A percentile compares a stretch with the other conserved stretches of the same genome.
Evolutionary conservation across 37 sponge, comb jelly and placozoan genomes (phyloP).

Genomic region (Petrosia ficiformis): DNA sequence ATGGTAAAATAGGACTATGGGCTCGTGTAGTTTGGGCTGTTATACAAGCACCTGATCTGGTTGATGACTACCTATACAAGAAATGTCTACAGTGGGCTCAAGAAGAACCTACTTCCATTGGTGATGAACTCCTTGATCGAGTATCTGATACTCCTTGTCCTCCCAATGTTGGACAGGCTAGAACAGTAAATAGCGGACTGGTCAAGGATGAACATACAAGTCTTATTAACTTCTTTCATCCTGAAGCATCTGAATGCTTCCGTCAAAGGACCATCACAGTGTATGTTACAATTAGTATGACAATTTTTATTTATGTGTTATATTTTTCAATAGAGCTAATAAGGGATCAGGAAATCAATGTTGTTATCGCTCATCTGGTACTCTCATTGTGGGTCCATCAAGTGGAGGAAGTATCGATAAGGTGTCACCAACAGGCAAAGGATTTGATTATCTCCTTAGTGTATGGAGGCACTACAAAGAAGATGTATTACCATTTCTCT

Average conservation of each 20-base stretch:
- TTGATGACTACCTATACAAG: no score
- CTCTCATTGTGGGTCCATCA: slow-evolving; percentile 14
- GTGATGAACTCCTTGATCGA: background rate
- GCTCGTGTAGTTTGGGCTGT: background rate
- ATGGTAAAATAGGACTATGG: background rate
- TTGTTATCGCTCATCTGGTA: slow-evolving; percentile 12
- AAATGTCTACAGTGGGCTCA: no score
- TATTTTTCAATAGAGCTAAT: background rate
- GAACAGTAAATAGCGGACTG: slow-evolving; percentile 20
- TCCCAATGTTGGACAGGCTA: slow-evolving; percentile 18
- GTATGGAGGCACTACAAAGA: background rate
- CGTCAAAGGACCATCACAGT: background rate
- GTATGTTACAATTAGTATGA: background rate
- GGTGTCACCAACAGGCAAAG: background rate
- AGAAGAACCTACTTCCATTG: background rate
- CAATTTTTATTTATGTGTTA: background rate
- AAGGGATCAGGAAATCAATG: slow-evolving; percentile 14
- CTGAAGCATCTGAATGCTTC: slow-evolving; percentile 1
- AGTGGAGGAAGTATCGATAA: slow-evolving; percentile 16
- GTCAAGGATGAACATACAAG: background rate
- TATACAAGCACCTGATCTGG: no score
- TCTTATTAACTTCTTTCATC: background rate
- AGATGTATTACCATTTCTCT: slow-evolving; percentile 20
- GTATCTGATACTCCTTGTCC: slow-evolving; percentile 17
- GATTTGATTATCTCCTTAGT: background rate